Conservation (phyloP, 2,888 invertebrate genomes). For the Elmis aenea region DNA sequence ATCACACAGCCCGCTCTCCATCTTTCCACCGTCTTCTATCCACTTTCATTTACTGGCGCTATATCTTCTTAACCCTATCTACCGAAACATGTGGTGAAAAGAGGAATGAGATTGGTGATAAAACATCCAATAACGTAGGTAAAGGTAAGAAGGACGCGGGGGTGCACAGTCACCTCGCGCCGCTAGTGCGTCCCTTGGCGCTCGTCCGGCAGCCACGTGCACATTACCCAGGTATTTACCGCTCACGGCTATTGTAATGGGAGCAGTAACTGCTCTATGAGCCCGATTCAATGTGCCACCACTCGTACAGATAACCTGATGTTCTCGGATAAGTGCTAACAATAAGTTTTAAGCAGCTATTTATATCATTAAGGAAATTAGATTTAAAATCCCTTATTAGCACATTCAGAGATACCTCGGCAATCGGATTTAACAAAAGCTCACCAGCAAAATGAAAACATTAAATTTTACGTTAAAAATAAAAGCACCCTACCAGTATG, state of each 20-base stretch:
- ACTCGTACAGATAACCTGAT: too few relatives aligned
- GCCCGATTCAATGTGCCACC: too few relatives aligned
- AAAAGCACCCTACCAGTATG: too few relatives aligned
- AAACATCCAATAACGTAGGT: conserved; percentile 35
- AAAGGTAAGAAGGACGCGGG: conserved; percentile 28
- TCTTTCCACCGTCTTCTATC: conserved; percentile 34
- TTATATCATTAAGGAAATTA: too few relatives aligned
- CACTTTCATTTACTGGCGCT: conserved; percentile 40
- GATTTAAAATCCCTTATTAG: too few relatives aligned
- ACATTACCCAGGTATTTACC: conserved; percentile 42
- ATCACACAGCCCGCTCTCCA: conserved; percentile 33
- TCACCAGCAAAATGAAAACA: too few relatives aligned
- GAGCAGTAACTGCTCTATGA: conserved; percentile 38
- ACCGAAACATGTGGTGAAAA: conserved; percentile 31
- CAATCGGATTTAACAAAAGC: too few relatives aligned
- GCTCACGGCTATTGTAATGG: conserved; percentile 38
- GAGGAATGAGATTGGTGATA: conserved; percentile 37
- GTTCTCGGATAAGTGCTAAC: too few relatives aligned
- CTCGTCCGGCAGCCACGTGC: conserved; percentile 41
- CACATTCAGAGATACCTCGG: too few relatives aligned
- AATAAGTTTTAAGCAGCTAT: too few relatives aligned
- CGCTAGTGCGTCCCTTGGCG: conserved; percentile 37
- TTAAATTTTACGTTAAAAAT: too few relatives aligned
- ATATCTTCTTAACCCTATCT: conserved; percentile 36
- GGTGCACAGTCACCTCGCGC: conserved; percentile 16